These are phyloP conservation scores for Odobenus rosmarus DNA, from an alignment of 2,113 vertebrate species.

Conservation along the genomic window DNA sequence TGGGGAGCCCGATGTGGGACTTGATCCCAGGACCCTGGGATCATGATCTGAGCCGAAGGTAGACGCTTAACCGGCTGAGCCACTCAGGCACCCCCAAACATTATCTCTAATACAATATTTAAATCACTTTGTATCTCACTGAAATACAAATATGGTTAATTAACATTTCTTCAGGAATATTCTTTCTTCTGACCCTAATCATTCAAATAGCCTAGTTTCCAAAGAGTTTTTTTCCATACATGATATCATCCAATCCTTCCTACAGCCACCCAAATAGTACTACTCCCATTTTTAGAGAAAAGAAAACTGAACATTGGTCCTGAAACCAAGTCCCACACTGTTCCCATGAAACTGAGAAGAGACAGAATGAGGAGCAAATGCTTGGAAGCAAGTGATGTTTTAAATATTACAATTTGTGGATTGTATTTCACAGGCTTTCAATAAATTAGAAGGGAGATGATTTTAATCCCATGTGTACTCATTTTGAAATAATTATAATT, in stretches of 20 bases:
- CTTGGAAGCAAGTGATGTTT: not conserved
- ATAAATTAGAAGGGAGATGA: not conserved
- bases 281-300: not conserved
- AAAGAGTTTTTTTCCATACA: not conserved
- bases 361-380: not conserved
- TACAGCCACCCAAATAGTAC: not conserved
- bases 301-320: not conserved
- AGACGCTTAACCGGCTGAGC: not conserved
- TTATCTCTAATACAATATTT: constrained; percentile 46
- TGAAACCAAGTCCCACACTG: not conserved
- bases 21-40: not conserved
- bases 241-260: not conserved
- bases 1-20: not conserved
- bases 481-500: constrained; percentile 23
- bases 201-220: not conserved
- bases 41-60: not conserved
- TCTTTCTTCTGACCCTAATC: not conserved
- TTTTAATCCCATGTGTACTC: constrained; percentile 1
- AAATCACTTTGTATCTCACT: constrained; percentile 1
- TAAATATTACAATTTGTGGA: not conserved
- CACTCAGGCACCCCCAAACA: not conserved
- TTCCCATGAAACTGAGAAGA: not conserved
- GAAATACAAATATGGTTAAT: not conserved
- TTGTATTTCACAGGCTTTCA: constrained; percentile 11
- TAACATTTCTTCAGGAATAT: not conserved